Percentiles rank a stretch among this genome's conserved stretches.
These are phyloP conservation scores for Steromphala cineraria DNA, from an alignment of 2,888 invertebrate genomes.

Conservation along the genomic window DNA sequence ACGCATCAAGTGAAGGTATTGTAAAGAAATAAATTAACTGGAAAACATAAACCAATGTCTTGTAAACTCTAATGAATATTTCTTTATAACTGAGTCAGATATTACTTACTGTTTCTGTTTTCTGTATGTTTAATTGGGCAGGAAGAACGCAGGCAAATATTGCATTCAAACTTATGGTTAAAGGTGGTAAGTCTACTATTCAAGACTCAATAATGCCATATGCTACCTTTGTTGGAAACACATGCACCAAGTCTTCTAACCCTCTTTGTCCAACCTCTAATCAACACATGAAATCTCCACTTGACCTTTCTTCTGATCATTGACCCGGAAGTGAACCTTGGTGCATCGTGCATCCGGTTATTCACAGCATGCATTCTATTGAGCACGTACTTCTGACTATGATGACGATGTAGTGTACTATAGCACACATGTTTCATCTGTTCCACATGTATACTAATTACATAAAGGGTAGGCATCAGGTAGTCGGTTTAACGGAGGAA, in stretches of 20 bases:
- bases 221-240: background rate
- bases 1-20: no score
- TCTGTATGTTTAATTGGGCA: constrained; percentile 75
- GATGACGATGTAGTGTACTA: background rate
- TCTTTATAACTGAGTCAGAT: no score
- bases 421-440: background rate
- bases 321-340: background rate
- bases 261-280: no score
- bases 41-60: no score
- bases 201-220: background rate
- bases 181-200: constrained; percentile 91
- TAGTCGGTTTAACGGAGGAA: no score
- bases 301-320: background rate
- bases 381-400: background rate
- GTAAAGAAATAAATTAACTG: no score
- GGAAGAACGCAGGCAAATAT: constrained; percentile 99
- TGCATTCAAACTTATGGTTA: constrained; percentile 98
- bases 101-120: background rate
- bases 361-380: constrained; percentile 3
- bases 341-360: background rate
- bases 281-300: background rate
- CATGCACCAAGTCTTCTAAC: background rate
- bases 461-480: no score
- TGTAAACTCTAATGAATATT: no score
- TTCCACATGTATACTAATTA: no score